Conservation (phyloP, 2,113 vertebrate species). For the Peromyscus polionotus region DNA sequence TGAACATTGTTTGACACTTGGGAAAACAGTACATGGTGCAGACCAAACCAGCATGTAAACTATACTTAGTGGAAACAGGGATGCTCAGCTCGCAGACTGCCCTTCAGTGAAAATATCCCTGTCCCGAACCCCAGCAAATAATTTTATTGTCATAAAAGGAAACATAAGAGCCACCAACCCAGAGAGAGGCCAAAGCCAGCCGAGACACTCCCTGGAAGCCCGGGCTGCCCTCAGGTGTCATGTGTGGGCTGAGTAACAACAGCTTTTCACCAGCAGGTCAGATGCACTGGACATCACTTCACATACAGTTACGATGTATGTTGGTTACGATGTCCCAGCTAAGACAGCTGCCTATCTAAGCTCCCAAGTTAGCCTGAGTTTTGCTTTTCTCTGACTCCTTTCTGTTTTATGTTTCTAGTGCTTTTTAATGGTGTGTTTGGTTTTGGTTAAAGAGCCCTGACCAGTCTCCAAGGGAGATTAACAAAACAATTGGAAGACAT, state of each 20-base stretch:
- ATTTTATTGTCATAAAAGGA: conserved; percentile 9
- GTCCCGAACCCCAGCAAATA: accelerated
- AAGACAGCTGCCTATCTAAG: neutral
- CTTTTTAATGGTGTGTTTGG: conserved; percentile 67
- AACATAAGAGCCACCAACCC: neutral
- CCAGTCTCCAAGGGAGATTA: conserved; percentile 79
- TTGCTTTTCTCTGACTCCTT: conserved; percentile 41
- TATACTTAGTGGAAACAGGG: conserved; percentile 46
- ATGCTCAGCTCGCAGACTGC: neutral
- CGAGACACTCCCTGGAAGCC: neutral
- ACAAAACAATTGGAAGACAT: conserved; percentile 71
- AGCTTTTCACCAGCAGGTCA: neutral
- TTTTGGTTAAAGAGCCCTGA: conserved; percentile 76
- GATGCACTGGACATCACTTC: neutral
- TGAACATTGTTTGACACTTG: neutral
- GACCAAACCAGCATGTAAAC: accelerated
- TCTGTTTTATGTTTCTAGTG: conserved; percentile 56
- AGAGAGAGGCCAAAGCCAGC: neutral
- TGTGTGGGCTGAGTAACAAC: conserved; percentile 24
- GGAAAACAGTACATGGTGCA: accelerated
- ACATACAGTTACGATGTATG: neutral
- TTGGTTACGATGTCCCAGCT: conserved; percentile 40
- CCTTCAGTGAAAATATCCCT: conserved; percentile 25
- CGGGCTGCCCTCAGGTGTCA: conserved; percentile 16
- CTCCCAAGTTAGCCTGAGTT: neutral